Evolutionary conservation across 2,113 vertebrate genomes (phyloP), one percentile per base, ranked within the genome.

Genomic region (Ictalurus punctatus): DNA sequence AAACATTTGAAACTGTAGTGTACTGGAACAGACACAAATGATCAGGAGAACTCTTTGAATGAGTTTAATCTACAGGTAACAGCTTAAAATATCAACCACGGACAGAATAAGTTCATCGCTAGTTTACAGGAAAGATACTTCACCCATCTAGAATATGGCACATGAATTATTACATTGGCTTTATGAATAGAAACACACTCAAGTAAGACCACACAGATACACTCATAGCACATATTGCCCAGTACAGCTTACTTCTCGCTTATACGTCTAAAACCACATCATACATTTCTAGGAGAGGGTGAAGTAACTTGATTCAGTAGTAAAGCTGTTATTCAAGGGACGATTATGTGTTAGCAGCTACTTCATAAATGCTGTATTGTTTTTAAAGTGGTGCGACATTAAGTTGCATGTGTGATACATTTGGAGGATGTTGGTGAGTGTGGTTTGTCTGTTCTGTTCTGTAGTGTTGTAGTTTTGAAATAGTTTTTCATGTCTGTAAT

Each of bases 111-210:
- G 93, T 92, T 93, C 94, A 93, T 94, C 91, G 90, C 94, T 92
- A 93, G 89, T 92, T 92, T 91, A 93, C 91, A 92, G 88, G 87
- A 88, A 91, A 92, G 89, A 91, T 89, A 89, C 90, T 91, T 93
- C 90, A 92, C 91, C 93, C 91, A 87, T 90, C 86, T 93, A 89
- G 84, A 84, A 91, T 89, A 95, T 96, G 95, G 94, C 94, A 95
- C 93, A 67, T 93, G 91, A 92, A 92, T 88, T 93, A 89, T 92
- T 90, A 93, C 83, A 92, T 90, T 92, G 71, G 73, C 30, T 92
- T 93, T 76, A 86, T 81, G 90, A 89, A 90, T 90, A 92, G 86
- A 92, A 92, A 93, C 92, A 92, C 91, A 89, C 61, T 58, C 88
- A 86, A 73, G 91, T 83, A 90, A 90, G 76, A 90, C 84, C 90